Percentiles rank a stretch among this genome's conserved stretches.
phyloP scores from a whole-genome alignment of 2,888 invertebrate genomes.

The Lepidonotus clava region DNA sequence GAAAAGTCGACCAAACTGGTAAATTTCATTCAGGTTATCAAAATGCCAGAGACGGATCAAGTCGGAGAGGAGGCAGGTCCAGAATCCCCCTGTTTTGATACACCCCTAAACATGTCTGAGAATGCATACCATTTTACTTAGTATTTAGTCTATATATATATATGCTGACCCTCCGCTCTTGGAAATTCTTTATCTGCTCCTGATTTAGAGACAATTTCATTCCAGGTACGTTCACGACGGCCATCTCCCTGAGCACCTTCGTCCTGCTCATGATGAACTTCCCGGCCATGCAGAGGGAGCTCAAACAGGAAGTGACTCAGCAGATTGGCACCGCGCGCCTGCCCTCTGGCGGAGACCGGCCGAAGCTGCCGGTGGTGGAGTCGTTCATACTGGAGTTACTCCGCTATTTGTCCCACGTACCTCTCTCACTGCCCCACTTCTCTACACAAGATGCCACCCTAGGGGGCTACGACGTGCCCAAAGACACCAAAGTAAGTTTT shows the following conservation, averaged over 20 bases:
- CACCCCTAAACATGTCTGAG: too few relatives aligned
- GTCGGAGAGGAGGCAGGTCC: too few relatives aligned
- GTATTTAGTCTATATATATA: too few relatives aligned
- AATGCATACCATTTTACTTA: too few relatives aligned
- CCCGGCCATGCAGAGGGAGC: slow-evolving; percentile 50
- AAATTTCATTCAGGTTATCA: too few relatives aligned
- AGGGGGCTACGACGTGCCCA: slow-evolving; percentile 57
- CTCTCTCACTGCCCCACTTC: slow-evolving; percentile 59
- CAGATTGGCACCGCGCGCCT: slow-evolving; percentile 35
- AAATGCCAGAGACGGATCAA: too few relatives aligned
- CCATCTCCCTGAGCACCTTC: slow-evolving; percentile 72
- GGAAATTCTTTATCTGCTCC: too few relatives aligned
- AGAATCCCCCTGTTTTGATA: too few relatives aligned
- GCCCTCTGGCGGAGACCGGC: slow-evolving; percentile 54
- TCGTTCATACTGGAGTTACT: slow-evolving; percentile 59
- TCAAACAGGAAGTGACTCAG: slow-evolving; percentile 51
- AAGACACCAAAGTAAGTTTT: slow-evolving; percentile 61
- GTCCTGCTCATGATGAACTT: slow-evolving; percentile 67
- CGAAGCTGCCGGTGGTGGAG: slow-evolving; percentile 46
- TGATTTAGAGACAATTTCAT: too few relatives aligned
- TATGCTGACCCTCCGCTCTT: too few relatives aligned
- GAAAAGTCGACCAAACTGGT: too few relatives aligned
- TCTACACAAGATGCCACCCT: slow-evolving; percentile 58
- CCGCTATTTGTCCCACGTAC: slow-evolving; percentile 60
- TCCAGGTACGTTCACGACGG: slow-evolving; percentile 75